Conservation (phyloP, 2,888 invertebrate species). For the Sicus ferrugineus region DNA sequence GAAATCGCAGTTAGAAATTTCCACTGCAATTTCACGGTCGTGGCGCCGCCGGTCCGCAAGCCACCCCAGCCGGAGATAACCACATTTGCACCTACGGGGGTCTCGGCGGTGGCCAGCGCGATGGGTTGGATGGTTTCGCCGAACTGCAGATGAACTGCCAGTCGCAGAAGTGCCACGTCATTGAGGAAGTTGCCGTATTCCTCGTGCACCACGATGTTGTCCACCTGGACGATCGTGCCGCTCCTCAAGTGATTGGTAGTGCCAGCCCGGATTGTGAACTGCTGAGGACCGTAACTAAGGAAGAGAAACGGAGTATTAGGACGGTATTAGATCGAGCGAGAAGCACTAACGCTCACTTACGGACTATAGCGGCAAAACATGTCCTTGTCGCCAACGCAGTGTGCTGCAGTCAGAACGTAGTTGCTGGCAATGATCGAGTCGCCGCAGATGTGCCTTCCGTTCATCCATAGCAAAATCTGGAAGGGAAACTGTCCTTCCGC, state of each 20-base stretch:
- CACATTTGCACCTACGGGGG: conserved; percentile 41
- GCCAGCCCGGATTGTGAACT: conserved; percentile 57
- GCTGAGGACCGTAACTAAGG: conserved; percentile 49
- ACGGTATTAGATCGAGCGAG: neutral
- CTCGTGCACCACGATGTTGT: conserved; percentile 46
- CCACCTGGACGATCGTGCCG: conserved; percentile 50
- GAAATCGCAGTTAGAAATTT: conserved; percentile 47
- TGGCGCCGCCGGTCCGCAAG: conserved; percentile 44
- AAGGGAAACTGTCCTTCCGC: conserved; percentile 58
- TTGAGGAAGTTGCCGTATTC: conserved; percentile 48
- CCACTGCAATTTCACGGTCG: conserved; percentile 52
- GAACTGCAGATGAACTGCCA: conserved; percentile 44
- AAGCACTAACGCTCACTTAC: neutral
- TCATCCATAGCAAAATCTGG: conserved; percentile 56
- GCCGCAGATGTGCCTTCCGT: conserved; percentile 53
- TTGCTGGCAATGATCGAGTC: conserved; percentile 49
- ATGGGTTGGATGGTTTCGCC: conserved; percentile 50
- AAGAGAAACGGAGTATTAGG: neutral
- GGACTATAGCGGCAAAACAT: neutral
- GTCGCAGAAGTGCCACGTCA: conserved; percentile 51
- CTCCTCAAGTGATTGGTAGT: conserved; percentile 54
- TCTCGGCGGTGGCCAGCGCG: conserved; percentile 45
- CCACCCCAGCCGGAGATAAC: conserved; percentile 20
- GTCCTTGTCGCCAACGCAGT: conserved; percentile 48
- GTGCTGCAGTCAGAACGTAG: conserved; percentile 55